These are phyloP conservation scores for Nothoprocta pentlandii DNA, from an alignment of 2,113 vertebrate species.

Conservation along the genomic window DNA sequence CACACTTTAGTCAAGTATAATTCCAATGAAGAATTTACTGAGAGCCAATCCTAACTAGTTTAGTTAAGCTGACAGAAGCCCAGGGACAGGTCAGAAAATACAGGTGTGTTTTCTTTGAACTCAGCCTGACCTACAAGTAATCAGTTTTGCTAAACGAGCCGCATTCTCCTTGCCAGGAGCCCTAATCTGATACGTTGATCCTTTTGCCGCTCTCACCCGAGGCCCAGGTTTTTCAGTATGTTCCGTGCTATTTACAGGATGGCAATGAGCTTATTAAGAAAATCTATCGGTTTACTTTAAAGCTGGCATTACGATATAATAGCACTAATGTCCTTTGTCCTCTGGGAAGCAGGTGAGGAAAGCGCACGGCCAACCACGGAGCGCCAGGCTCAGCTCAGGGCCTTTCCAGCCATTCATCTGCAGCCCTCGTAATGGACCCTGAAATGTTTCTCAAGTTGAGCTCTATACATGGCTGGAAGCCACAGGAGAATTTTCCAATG, in stretches of 20 bases:
- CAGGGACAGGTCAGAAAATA: neutral
- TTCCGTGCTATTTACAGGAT: slow-evolving; percentile 31
- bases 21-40: neutral
- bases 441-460: slow-evolving; percentile 48
- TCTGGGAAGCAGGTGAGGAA: slow-evolving; percentile 17
- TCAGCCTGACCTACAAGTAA: slow-evolving; percentile 30
- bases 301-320: slow-evolving; percentile 37
- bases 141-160: slow-evolving; percentile 47
- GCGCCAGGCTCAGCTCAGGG: neutral
- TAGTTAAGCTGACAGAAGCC: neutral
- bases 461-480: neutral
- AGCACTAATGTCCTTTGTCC: slow-evolving; percentile 29
- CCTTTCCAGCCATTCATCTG: neutral
- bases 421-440: slow-evolving; percentile 19
- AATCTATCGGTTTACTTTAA: slow-evolving; percentile 49
- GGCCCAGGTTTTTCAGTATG: neutral
- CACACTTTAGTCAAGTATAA: neutral
- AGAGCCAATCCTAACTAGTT: neutral
- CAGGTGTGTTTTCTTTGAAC: neutral
- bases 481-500: slow-evolving; percentile 20
- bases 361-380: neutral
- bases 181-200: slow-evolving; percentile 3
- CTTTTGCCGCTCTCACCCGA: neutral
- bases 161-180: slow-evolving; percentile 14
- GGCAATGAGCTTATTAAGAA: slow-evolving; percentile 39